Conservation (phyloP, 2,888 invertebrate genomes). For the Polietes domitor region DNA sequence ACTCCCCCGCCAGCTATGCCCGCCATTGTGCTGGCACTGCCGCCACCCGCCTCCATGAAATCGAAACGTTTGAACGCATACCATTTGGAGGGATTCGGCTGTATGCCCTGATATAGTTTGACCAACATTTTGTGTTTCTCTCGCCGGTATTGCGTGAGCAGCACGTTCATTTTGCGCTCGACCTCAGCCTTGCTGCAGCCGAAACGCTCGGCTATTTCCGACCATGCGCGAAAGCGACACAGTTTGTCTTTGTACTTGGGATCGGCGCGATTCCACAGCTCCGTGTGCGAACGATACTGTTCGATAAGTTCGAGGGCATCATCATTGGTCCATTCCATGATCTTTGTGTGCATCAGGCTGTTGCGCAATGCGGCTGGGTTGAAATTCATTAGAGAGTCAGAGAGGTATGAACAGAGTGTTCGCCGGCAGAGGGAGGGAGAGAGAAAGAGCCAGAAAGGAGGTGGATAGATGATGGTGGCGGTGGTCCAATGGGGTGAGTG, state of each 20-base stretch:
- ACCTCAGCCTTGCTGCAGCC: conserved; percentile 80
- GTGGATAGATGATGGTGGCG: neutral
- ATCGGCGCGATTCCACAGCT: conserved; percentile 79
- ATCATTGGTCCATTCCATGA: conserved; percentile 80
- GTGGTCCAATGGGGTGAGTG: neutral
- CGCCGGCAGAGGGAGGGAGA: neutral
- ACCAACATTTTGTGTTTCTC: conserved; percentile 80
- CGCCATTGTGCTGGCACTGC: conserved; percentile 71
- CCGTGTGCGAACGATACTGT: conserved; percentile 79
- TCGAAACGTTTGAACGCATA: conserved; percentile 80
- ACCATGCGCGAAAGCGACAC: conserved; percentile 80
- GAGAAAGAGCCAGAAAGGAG: conserved; percentile 20
- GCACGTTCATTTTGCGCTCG: conserved; percentile 80
- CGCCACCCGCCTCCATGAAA: conserved; percentile 78
- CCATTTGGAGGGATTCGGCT: conserved; percentile 80
- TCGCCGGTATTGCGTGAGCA: conserved; percentile 79
- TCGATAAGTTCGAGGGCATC: conserved; percentile 79
- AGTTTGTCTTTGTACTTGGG: conserved; percentile 80
- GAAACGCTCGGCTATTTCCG: conserved; percentile 79
- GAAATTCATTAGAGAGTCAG: conserved; percentile 73
- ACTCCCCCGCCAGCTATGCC: conserved; percentile 57
- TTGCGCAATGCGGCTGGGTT: conserved; percentile 69
- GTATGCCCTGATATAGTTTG: conserved; percentile 79
- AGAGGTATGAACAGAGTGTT: neutral
- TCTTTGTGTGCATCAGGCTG: conserved; percentile 69